Conservation (phyloP, 2,888 invertebrate genomes). For the Cremastinae sp. region DNA sequence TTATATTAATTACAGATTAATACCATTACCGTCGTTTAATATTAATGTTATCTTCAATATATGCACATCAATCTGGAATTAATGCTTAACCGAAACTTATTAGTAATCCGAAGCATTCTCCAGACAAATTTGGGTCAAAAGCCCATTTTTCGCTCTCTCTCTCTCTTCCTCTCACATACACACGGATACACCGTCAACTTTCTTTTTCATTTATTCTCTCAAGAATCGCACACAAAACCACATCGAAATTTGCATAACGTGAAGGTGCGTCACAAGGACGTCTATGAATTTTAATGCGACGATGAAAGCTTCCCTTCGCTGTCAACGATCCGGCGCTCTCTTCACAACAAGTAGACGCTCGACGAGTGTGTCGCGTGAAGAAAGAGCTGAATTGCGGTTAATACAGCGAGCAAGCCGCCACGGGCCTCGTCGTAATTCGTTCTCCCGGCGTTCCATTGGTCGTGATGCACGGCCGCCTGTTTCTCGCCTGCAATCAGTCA, state of each 20-base stretch:
- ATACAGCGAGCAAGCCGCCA: conserved; percentile 58
- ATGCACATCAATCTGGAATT: conserved; percentile 53
- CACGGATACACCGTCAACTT: not conserved
- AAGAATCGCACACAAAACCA: not conserved
- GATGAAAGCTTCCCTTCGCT: conserved; percentile 52
- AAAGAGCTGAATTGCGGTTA: conserved; percentile 60
- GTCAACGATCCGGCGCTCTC: conserved; percentile 29
- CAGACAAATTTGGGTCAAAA: conserved; percentile 56
- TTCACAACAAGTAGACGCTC: conserved; percentile 62
- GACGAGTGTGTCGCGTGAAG: conserved; percentile 59
- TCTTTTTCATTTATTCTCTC: no score
- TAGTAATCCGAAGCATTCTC: conserved; percentile 53
- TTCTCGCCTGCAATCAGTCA: conserved; percentile 82
- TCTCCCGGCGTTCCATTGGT: conserved; percentile 83
- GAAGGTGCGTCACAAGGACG: conserved; percentile 48
- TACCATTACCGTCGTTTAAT: conserved; percentile 52
- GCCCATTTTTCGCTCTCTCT: conserved; percentile 20
- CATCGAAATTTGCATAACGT: conserved; percentile 60
- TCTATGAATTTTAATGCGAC: conserved; percentile 63
- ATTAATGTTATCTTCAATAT: conserved; percentile 39
- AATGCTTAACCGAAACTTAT: conserved; percentile 46
- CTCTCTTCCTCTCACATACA: conserved; percentile 1
- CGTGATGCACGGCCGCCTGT: conserved; percentile 85
- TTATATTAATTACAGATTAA: conserved; percentile 30
- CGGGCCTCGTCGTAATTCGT: conserved; percentile 66